Percentiles rank a stretch among this genome's conserved stretches.
phyloP scores from a whole-genome alignment of 2,888 invertebrate species.

The Kuschelorhynchus macadamiae region DNA sequence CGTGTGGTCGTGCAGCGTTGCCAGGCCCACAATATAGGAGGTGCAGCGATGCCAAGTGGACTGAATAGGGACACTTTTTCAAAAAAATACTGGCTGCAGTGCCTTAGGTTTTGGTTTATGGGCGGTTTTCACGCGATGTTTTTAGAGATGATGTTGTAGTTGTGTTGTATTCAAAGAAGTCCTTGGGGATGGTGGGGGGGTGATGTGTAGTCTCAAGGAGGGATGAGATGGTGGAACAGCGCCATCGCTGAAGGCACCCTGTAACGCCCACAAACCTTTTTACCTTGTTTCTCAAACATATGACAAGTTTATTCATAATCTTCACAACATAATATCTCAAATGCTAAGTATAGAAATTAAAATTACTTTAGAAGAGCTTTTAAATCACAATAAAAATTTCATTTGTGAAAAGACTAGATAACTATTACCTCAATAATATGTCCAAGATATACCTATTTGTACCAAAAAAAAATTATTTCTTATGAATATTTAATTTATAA shows the following conservation, averaged over 20 bases:
- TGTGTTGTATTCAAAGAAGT: slow-evolving; percentile 61
- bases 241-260: slow-evolving; percentile 66
- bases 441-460: too few species aligned
- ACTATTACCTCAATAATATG: too few species aligned
- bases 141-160: slow-evolving; percentile 65
- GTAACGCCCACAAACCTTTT: slow-evolving; percentile 64
- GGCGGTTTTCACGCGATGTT: slow-evolving; percentile 55
- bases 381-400: too few species aligned
- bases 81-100: slow-evolving; percentile 22
- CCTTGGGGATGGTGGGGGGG: slow-evolving; percentile 51
- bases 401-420: too few species aligned
- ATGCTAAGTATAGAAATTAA: too few species aligned
- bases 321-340: not conserved
- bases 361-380: too few species aligned
- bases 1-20: slow-evolving; percentile 32
- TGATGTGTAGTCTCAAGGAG: slow-evolving; percentile 64
- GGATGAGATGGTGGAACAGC: slow-evolving; percentile 58
- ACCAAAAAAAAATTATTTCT: too few species aligned
- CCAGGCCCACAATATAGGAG: slow-evolving; percentile 23
- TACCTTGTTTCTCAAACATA: slow-evolving; percentile 49
- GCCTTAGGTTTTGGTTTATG: slow-evolving; percentile 35
- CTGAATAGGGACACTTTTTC: slow-evolving; percentile 34
- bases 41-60: slow-evolving; percentile 39
- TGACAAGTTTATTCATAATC: slow-evolving; percentile 50
- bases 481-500: too few species aligned